phyloP scores from a whole-genome alignment of 2,888 invertebrate species.

The Ellobium chinense region DNA sequence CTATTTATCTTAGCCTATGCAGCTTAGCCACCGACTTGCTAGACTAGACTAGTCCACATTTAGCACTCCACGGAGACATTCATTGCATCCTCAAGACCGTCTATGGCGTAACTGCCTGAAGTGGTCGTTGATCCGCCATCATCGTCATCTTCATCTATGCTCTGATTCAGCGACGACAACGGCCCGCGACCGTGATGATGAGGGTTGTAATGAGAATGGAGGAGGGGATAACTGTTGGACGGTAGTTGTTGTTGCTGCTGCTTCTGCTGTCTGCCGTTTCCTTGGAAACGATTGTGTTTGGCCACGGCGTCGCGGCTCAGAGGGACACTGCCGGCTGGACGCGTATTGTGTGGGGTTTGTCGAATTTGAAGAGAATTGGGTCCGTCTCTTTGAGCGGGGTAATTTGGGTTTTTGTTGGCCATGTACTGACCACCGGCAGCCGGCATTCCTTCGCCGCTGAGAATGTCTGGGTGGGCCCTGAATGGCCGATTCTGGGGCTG shows the following conservation, averaged over 20 bases:
- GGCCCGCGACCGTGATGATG: neutral
- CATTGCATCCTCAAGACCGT: conserved; percentile 45
- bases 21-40: no score
- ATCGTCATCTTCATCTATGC: conserved; percentile 50
- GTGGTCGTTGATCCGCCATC: conserved; percentile 49
- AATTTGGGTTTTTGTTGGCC: neutral
- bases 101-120: conserved; percentile 53
- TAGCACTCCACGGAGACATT: conserved; percentile 21
- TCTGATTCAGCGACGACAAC: conserved; percentile 34
- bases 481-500: neutral
- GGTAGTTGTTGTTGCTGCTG: no score
- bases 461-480: neutral
- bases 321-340: neutral
- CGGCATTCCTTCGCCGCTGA: neutral
- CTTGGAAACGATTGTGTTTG: conserved; percentile 21
- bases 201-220: neutral
- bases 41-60: no score
- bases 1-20: no score
- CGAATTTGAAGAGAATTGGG: neutral
- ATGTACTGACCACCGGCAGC: neutral
- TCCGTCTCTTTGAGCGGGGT: neutral
- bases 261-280: neutral
- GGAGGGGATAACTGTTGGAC: neutral
- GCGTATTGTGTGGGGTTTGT: no score
- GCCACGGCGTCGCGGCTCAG: conserved; percentile 26